phyloP scores from a whole-genome alignment of 1,140 invertebrate species.

The Brachionus rotundiformis region DNA sequence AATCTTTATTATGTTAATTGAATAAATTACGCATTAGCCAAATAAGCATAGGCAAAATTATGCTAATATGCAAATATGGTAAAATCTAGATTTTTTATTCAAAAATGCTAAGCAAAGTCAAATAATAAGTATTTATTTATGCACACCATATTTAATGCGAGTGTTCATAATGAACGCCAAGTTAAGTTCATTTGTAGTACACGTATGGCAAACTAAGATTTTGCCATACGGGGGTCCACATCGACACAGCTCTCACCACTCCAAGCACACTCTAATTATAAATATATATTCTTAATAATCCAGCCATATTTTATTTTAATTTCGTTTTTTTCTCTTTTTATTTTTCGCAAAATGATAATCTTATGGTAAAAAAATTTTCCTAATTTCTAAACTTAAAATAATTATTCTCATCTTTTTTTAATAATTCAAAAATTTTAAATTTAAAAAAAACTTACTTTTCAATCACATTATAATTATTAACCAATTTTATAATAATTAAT shows the following conservation, averaged over 20 bases:
- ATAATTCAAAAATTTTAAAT: neutral
- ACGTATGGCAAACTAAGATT: neutral
- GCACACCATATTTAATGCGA: conserved; percentile 20
- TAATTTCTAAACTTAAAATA: neutral
- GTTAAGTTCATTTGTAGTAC: neutral
- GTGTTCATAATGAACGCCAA: conserved; percentile 17
- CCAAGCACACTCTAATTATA: neutral
- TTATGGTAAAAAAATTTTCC: neutral
- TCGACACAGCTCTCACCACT: neutral
- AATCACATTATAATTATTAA: conserved; percentile 28
- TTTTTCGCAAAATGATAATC: conserved; percentile 24
- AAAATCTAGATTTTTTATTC: conserved; percentile 45
- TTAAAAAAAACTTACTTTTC: conserved; percentile 12
- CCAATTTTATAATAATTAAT: conserved; percentile 35
- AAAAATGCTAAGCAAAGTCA: neutral
- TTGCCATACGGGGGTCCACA: neutral
- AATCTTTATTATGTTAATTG: neutral
- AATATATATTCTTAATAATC: conserved; percentile 30
- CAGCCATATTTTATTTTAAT: conserved; percentile 51
- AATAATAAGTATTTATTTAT: conserved; percentile 34
- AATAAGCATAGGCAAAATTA: neutral
- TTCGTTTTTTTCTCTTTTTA: conserved; percentile 16
- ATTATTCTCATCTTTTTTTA: conserved; percentile 7
- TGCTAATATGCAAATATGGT: neutral
- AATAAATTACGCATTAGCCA: neutral